Percentiles rank a stretch among this genome's conserved stretches.
phyloP scores from a whole-genome alignment of 1,140 invertebrate genomes.

The Tenebrio molitor region DNA sequence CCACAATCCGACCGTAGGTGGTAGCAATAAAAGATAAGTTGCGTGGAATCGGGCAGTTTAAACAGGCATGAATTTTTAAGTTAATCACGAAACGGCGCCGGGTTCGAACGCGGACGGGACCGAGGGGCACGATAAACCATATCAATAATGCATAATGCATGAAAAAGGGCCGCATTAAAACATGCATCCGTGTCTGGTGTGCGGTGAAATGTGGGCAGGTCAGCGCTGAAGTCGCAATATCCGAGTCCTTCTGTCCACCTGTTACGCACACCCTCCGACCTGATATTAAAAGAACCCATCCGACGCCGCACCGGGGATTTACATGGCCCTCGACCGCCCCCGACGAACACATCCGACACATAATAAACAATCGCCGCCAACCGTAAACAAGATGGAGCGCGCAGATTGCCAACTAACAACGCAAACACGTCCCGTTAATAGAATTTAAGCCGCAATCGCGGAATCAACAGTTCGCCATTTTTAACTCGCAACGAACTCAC shows the following conservation, averaged over 20 bases:
- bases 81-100: slow-evolving; percentile 36
- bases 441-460: slow-evolving; percentile 2
- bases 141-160: slow-evolving; percentile 44
- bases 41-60: slow-evolving; percentile 38
- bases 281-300: slow-evolving; percentile 24
- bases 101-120: slow-evolving; percentile 32
- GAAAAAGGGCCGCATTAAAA: slow-evolving; percentile 30
- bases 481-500: not conserved
- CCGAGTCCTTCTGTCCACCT: slow-evolving; percentile 34
- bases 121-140: slow-evolving; percentile 37
- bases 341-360: not conserved
- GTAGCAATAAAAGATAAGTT: slow-evolving; percentile 32
- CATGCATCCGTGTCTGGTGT: slow-evolving; percentile 1
- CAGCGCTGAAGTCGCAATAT: slow-evolving; percentile 42
- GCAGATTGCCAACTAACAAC: not conserved
- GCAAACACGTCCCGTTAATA: not conserved
- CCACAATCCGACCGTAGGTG: slow-evolving; percentile 17
- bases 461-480: not conserved
- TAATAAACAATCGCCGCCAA: not conserved
- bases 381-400: not conserved
- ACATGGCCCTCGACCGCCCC: not conserved
- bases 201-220: slow-evolving; percentile 8
- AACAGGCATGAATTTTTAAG: slow-evolving; percentile 39
- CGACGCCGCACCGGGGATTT: not conserved
- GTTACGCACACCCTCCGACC: slow-evolving; percentile 15